A percentile compares a stretch with the other conserved stretches of the same genome.
phyloP scores from a whole-genome alignment of 2,113 vertebrate genomes.

The Falcunculus frontatus region DNA sequence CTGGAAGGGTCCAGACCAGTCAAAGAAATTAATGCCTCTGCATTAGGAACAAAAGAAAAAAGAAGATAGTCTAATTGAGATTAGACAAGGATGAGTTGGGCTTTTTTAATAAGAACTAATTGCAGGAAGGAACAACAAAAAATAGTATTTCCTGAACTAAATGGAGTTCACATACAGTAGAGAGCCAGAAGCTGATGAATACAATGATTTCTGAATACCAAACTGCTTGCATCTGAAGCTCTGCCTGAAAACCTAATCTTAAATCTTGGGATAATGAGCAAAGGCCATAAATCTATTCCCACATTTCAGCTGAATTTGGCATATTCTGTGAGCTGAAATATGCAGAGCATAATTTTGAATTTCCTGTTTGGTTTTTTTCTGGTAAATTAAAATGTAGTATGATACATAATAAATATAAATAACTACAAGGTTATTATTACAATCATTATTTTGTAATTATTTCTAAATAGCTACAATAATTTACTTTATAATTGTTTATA shows the following conservation, averaged over 20 bases:
- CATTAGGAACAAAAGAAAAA: neutral
- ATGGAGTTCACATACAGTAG: neutral
- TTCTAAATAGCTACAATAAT: neutral
- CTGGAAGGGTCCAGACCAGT: neutral
- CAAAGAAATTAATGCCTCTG: neutral
- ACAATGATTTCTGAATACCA: neutral
- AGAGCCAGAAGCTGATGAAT: neutral
- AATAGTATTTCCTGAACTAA: neutral
- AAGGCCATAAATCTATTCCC: neutral
- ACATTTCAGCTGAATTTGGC: neutral
- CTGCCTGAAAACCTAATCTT: neutral
- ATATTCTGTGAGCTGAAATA: neutral
- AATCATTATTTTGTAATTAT: neutral
- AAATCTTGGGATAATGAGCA: neutral
- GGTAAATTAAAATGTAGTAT: neutral
- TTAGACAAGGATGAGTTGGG: neutral
- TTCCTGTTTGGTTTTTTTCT: neutral
- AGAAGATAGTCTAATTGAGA: neutral
- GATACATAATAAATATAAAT: neutral
- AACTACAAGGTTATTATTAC: neutral
- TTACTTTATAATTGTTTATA: neutral
- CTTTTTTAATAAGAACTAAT: neutral
- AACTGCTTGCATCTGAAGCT: neutral
- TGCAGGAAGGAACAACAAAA: neutral
- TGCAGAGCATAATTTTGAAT: neutral